phyloP scores from a whole-genome alignment of 2,797 vertebrate species.

The Morus bassanus region DNA sequence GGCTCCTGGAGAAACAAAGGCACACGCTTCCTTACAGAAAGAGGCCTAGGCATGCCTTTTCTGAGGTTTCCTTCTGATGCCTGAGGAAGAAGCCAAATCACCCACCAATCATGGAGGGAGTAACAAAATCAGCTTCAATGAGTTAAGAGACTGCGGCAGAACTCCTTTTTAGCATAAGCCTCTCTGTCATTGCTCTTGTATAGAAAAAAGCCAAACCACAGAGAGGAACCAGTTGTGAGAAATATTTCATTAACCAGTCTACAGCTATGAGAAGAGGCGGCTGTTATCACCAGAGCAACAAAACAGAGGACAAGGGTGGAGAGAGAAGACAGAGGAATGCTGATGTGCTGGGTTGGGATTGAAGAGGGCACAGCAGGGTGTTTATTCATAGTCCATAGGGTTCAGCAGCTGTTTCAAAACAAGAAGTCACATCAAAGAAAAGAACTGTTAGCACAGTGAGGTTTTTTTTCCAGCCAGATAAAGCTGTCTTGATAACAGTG shows the following conservation, averaged over 20 bases:
- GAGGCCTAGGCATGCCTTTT: background rate
- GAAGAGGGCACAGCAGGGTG: background rate
- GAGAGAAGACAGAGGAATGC: background rate
- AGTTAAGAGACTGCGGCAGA: background rate
- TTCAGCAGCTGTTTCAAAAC: background rate
- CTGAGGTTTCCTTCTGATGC: background rate
- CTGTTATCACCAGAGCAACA: conserved; percentile 2
- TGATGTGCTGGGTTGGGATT: background rate
- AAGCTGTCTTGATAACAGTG: background rate
- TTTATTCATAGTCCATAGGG: background rate
- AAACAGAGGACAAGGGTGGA: background rate
- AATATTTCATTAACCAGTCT: background rate
- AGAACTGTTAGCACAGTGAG: background rate
- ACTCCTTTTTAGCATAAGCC: background rate
- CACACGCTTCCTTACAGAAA: background rate
- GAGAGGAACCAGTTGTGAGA: background rate
- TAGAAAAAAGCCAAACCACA: background rate
- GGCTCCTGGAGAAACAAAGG: background rate
- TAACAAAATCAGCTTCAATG: background rate
- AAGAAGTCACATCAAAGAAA: background rate
- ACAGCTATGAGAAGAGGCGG: background rate
- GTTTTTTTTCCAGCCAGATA: background rate
- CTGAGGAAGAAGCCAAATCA: background rate
- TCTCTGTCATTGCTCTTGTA: background rate
- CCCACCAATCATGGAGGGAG: background rate